Evolutionary conservation across 2,113 vertebrate species (phyloP), one percentile per base, ranked within the genome.

Genomic region (Panurus biarmicus): DNA sequence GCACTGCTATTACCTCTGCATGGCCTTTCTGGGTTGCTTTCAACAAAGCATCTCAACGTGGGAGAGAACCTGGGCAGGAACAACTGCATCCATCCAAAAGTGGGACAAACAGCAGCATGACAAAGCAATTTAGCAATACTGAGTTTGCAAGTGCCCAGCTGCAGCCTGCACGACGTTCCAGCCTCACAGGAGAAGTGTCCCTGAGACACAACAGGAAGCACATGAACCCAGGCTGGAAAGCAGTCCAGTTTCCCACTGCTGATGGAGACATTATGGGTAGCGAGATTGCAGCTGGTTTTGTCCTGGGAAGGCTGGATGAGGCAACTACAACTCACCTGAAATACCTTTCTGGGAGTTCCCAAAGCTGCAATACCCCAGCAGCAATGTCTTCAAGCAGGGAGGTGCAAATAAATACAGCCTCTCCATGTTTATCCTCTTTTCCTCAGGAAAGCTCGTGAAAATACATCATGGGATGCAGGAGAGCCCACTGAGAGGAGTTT

Each of bases 101-200:
- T 1, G 1, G 53, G 51, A 92, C 47, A 50, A 62, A 66, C 5
- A 16, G 29, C 50, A 89, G 47, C 14, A 5, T 1, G 45, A 20
- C 7, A 3, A 73, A 80, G n/a, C 7, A 22, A 45, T 80, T 83
- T 3, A 40, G 45, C 36, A 51, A 15, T 5, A 6, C 31, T 20
- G 54, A 20, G 14, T n/a, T 50, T 51, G 8, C 62, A 75, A 38
- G 45, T 29, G n/a, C n/a, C n/a, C n/a, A 53, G 35, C 7, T 16
- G 2, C 50, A 82, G 48, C 36, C 38, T 17, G 73, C 58, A 47
- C 0, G 0, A 20, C 0, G 0, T 24, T 29, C 45, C 74, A 85
- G 67, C 67, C 58, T 62, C 58, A 11, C 25, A 42, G 36, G 48
- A 26, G 1, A 83, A 29, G 24, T 8, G 10, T 66, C 60, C 58